These are phyloP conservation scores for Pandemis heparana DNA, from an alignment of 2,888 invertebrate species.

Conservation along the genomic window DNA sequence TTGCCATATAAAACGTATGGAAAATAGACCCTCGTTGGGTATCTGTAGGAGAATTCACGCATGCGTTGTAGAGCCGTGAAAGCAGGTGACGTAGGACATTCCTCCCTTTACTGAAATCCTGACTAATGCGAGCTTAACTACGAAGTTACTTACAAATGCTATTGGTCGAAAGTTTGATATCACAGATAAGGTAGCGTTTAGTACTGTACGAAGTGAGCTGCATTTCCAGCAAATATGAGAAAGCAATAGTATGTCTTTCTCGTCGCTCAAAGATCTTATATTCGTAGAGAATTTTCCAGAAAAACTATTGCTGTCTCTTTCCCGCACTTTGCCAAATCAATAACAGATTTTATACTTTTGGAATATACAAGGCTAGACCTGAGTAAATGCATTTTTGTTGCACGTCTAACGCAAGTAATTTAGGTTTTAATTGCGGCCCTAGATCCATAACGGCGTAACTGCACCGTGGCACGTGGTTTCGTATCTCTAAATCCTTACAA, in stretches of 20 bases:
- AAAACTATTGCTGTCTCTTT: slow-evolving; percentile 39
- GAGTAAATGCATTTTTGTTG: slow-evolving; percentile 33
- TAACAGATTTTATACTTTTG: slow-evolving; percentile 8
- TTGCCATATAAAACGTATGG: slow-evolving; percentile 11
- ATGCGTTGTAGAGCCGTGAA: slow-evolving; percentile 15
- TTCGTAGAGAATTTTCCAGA: slow-evolving; percentile 22
- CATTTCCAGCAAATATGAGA: slow-evolving; percentile 19
- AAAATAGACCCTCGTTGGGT: slow-evolving; percentile 21
- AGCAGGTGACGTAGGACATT: slow-evolving; percentile 22
- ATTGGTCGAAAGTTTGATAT: slow-evolving; percentile 41
- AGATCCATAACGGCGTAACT: slow-evolving; percentile 25
- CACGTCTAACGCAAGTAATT: background rate
- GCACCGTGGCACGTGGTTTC: slow-evolving; percentile 30
- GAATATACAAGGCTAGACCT: background rate
- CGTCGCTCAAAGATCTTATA: slow-evolving; percentile 30
- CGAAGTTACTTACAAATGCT: slow-evolving; percentile 31
- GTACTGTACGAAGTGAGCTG: slow-evolving; percentile 19
- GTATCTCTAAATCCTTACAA: slow-evolving; percentile 61
- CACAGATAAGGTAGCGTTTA: slow-evolving; percentile 37
- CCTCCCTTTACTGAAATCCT: slow-evolving; percentile 27
- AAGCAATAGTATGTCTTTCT: slow-evolving; percentile 25
- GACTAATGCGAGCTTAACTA: slow-evolving; percentile 24
- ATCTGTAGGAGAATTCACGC: slow-evolving; percentile 14
- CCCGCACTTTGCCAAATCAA: slow-evolving; percentile 21
- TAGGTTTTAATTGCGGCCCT: background rate